Percentiles rank a stretch among this genome's conserved stretches.
Conservation (phyloP, 2,113 vertebrate species). For the Gallinago undulata region DNA sequence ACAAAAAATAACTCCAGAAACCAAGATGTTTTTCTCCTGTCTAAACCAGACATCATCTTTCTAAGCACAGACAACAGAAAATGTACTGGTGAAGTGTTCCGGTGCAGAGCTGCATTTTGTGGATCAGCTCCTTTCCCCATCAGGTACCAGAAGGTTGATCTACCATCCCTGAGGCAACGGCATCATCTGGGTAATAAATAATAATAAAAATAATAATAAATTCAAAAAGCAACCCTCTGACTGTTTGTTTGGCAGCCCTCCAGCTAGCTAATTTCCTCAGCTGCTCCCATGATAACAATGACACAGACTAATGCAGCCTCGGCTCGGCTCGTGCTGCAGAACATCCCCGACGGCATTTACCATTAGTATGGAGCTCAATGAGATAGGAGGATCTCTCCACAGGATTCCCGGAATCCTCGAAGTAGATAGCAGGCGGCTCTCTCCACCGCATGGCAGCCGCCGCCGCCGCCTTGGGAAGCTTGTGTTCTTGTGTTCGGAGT, state of each 20-base stretch:
- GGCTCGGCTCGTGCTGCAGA: not conserved
- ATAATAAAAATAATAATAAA: conserved; percentile 67
- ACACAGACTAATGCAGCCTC: conserved; percentile 60
- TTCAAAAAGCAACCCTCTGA: conserved; percentile 48
- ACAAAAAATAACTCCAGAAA: not conserved
- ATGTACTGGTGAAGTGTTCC: not conserved
- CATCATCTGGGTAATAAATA: conserved; percentile 66
- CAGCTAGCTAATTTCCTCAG: conserved; percentile 68
- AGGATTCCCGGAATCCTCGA: not conserved
- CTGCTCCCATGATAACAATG: conserved; percentile 66
- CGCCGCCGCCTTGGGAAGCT: not conserved
- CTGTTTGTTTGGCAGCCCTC: conserved; percentile 65
- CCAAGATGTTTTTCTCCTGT: not conserved
- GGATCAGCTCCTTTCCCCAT: conserved; percentile 25
- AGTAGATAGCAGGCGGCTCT: not conserved
- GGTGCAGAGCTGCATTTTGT: not conserved
- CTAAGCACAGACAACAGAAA: not conserved
- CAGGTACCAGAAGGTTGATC: conserved; percentile 66
- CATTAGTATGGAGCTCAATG: not conserved
- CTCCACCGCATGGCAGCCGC: conserved; percentile 23
- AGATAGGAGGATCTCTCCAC: conserved; percentile 48
- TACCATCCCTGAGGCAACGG: conserved; percentile 39
- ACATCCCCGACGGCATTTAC: conserved; percentile 53
- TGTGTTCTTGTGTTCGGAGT: not conserved
- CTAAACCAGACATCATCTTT: not conserved